Base-by-base conservation (phyloP, 2,797 vertebrate species). In the Cheracebus regulus region DNA sequence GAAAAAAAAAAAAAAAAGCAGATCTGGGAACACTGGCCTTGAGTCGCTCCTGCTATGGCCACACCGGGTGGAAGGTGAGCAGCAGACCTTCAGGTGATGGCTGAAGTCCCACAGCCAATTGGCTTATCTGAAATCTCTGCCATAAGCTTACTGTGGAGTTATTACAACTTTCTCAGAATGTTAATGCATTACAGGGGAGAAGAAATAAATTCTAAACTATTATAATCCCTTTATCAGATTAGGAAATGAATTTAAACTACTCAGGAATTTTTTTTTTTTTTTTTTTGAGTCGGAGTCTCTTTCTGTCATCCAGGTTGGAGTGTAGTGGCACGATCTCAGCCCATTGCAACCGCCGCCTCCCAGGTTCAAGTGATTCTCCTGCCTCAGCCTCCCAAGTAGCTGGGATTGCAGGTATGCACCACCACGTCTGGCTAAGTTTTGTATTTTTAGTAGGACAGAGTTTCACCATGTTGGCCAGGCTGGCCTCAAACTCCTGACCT, bases 221-320 rank as follows among this genome's bases (percentile, higher is more conserved):
- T 93, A 87, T 75, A 57, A 84, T 80, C 58, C 48, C 75, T 94
- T 82, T 85, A 52, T 88, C 81, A 72, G 73, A 64, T 90, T 64
- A 79, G 72, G 80, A 84, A 44, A 58, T 44, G 64, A 55, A 50
- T 90, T 86, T 61, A 52, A 81, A n/a, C 81, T 64, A 4, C 58
- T 79, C 7, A 48, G 48, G 48, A 46, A 13, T 41, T 75, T 44
- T 73, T 73, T 41, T 44, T 39, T 70, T 30, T 41, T 44, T 33
- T 64, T 64, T 64, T 64, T 64, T 64, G 15, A 33, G 52, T 55
- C 14, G 0, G 30, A 64, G 30, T 64, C 61, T 64, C 61, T 64
- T 64, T 33, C 30, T 64, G 61, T 33, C 61, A 64, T 15, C 30
- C 14, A 64, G 61, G 61, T 14, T 64, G 61, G 61, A 64, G 7